These are phyloP conservation scores for Zaprionus ornatus DNA, from an alignment of 1,140 invertebrate species.

Conservation along the genomic window DNA sequence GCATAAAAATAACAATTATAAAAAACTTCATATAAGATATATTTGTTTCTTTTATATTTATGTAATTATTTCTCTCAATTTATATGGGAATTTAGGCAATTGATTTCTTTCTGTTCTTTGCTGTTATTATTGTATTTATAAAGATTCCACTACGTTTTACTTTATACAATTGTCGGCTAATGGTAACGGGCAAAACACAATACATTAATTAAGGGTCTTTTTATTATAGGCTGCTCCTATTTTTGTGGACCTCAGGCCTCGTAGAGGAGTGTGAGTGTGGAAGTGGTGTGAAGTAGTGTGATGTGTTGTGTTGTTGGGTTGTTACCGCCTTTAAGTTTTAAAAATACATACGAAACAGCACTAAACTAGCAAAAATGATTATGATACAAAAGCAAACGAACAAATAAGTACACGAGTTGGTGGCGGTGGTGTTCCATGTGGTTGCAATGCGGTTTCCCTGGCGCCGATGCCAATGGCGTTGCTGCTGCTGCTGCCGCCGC, in stretches of 20 bases:
- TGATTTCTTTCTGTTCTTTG: slow-evolving; percentile 39
- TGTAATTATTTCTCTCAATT: slow-evolving; percentile 13
- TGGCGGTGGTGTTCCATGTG: slow-evolving; percentile 67
- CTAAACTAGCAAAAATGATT: slow-evolving; percentile 80
- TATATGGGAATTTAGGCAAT: slow-evolving; percentile 21
- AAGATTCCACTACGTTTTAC: slow-evolving; percentile 44
- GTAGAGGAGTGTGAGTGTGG: slow-evolving; percentile 15
- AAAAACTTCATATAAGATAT: slow-evolving; percentile 68
- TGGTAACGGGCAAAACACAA: slow-evolving; percentile 27
- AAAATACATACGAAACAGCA: slow-evolving; percentile 79
- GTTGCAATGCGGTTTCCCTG: slow-evolving; percentile 48
- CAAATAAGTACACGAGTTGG: slow-evolving; percentile 82
- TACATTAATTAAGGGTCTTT: slow-evolving; percentile 46
- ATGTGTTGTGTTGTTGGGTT: slow-evolving; percentile 30
- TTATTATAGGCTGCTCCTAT: slow-evolving; percentile 14
- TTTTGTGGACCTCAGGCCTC: slow-evolving; percentile 1
- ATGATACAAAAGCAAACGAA: slow-evolving; percentile 83
- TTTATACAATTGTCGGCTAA: slow-evolving; percentile 72
- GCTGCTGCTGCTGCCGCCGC: slow-evolving; percentile 18
- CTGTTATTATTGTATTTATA: slow-evolving; percentile 7
- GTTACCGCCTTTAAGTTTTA: slow-evolving; percentile 52
- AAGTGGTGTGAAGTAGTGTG: slow-evolving; percentile 17
- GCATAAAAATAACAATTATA: slow-evolving; percentile 81
- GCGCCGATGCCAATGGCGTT: slow-evolving; percentile 18
- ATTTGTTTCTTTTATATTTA: slow-evolving; percentile 33